Conservation (phyloP, 2,888 invertebrate species). For the Fragum sueziense region DNA sequence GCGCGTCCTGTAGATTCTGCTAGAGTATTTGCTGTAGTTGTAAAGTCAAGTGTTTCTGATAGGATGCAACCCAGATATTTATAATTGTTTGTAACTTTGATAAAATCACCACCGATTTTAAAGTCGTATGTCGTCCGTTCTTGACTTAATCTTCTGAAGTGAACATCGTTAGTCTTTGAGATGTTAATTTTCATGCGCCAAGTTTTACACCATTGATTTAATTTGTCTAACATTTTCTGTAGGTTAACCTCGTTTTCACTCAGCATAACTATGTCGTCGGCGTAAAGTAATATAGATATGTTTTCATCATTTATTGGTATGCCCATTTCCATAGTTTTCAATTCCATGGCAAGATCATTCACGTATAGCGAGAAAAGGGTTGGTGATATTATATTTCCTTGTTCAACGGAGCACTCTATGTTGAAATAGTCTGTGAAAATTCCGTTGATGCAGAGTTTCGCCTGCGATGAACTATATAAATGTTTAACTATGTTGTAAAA, state of each 20-base stretch:
- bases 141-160: too few species aligned
- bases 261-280: too few species aligned
- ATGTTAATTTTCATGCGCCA: too few species aligned
- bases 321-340: slow-evolving; percentile 1
- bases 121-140: too few species aligned
- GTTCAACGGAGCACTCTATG: slow-evolving; percentile 8
- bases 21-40: not conserved
- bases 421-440: not conserved
- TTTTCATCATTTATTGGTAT: not conserved
- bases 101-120: too few species aligned
- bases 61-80: too few species aligned
- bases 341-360: slow-evolving; percentile 12
- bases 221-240: too few species aligned
- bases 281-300: too few species aligned
- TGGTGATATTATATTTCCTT: slow-evolving; percentile 1
- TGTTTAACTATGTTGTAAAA: slow-evolving; percentile 4
- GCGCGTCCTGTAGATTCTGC: slow-evolving; percentile 7
- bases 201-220: too few species aligned
- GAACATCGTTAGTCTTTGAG: too few species aligned
- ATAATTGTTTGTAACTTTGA: too few species aligned
- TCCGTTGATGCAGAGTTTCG: not conserved
- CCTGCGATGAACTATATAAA: not conserved
- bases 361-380: slow-evolving; percentile 5
- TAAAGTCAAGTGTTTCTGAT: slow-evolving; percentile 9
- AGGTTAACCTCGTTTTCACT: too few species aligned